Evolutionary conservation across 2,113 vertebrate genomes (phyloP).

Genomic region (Ptilonorhynchus violaceus): DNA sequence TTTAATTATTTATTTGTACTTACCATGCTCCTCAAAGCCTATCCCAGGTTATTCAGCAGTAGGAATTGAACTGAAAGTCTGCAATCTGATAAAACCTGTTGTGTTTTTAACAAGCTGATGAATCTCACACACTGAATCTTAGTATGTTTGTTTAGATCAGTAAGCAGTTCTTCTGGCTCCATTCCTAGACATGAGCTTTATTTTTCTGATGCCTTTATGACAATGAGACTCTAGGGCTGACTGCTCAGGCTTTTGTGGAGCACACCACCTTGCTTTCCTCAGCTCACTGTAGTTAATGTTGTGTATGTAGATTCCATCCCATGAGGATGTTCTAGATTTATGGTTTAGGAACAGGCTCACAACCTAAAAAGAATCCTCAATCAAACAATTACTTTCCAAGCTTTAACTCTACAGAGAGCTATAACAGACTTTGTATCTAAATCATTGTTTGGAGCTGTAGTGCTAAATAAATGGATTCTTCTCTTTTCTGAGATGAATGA

Average conservation of each 20-base stretch:
- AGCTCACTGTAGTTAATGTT: not conserved
- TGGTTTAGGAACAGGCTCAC: not conserved
- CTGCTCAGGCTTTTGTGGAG: not conserved
- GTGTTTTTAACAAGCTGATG: not conserved
- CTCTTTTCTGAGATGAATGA: not conserved
- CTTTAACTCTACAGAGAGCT: not conserved
- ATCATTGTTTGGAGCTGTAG: not conserved
- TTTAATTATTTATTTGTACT: not conserved
- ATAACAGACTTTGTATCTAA: not conserved
- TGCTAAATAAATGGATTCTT: not conserved
- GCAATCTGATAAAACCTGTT: not conserved
- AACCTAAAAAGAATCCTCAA: not conserved
- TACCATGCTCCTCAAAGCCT: not conserved
- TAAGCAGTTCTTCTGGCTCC: not conserved
- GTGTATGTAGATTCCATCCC: not conserved
- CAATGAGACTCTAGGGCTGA: not conserved
- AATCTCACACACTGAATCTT: not conserved
- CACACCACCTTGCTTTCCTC: rapidly evolving
- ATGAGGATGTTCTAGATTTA: not conserved
- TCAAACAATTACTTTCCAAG: not conserved
- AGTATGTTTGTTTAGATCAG: not conserved
- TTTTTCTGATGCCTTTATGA: not conserved
- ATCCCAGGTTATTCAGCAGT: not conserved
- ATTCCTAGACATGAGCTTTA: not conserved
- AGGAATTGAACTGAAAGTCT: not conserved